Evolutionary conservation across 1,140 invertebrate genomes (phyloP), one percentile per base, ranked within the genome.

Genomic region (Ectropis grisescens): DNA sequence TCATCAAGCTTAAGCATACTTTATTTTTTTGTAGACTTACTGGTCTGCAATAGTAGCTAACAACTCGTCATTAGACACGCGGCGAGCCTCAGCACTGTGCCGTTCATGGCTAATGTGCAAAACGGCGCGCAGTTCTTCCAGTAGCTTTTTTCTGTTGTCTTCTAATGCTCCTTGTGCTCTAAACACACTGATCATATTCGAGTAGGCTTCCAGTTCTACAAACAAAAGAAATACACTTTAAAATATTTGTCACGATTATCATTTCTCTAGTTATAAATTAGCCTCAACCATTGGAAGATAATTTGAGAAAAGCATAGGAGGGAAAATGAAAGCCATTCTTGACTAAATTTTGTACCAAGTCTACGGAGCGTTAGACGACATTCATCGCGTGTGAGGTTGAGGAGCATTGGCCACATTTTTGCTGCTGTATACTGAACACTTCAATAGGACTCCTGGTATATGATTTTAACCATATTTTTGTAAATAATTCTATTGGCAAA

Each of bases 11-110:
- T 49, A 46, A 39, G 47, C 29, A n/a, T n/a, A n/a, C n/a, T n/a
- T n/a, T n/a, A n/a, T n/a, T n/a, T n/a, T n/a, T n/a, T 52, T 44
- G 42, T 48, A 22, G 48, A 65, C 88, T 87, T 86, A 95, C 93
- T 91, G 89, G 65, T 94, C 90, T 53, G 94, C 93, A 74, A 97
- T 93, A 29, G 91, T 92, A 51, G 89, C 86, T 33, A 97, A 82
- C 70, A 91, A 89, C 70, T 97, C 94, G 84, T 97, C 94, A 83
- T 95, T 97, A 37, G 93, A 90, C 44, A 93, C 94, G 62, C 94
- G 86, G 42, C 94, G 84, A 51, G 96, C 88, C 85, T 97, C 95
- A 41, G 94, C 94, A 51, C 91, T 89, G 76, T 97, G 94, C 48
- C 95, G 86, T 74, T 97, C 95, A 62, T 90, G 87, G 30, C 92